These are phyloP conservation scores for Linepithema humile DNA, from an alignment of 1,140 invertebrate genomes.

Conservation along the genomic window DNA sequence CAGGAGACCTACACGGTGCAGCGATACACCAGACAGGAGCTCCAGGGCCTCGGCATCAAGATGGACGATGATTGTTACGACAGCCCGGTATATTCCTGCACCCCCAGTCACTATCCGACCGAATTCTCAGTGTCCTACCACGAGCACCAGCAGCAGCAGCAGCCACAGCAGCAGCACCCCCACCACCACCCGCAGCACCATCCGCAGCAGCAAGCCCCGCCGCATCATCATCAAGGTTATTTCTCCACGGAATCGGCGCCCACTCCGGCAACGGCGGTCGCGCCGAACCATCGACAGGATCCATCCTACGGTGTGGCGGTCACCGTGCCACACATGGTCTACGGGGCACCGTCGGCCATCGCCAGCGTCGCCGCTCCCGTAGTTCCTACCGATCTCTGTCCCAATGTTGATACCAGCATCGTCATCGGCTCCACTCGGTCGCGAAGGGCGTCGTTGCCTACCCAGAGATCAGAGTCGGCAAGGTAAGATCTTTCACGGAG, in stretches of 20 bases:
- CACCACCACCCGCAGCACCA: conserved; percentile 68
- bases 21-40: conserved; percentile 86
- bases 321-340: conserved; percentile 78
- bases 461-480: conserved; percentile 91
- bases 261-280: conserved; percentile 68
- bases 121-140: conserved; percentile 86
- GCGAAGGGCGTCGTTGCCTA: conserved; percentile 89
- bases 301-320: conserved; percentile 68
- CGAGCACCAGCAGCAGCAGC: conserved; percentile 86
- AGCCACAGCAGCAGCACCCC: conserved; percentile 80
- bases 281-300: conserved; percentile 75
- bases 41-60: conserved; percentile 87
- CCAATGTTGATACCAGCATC: conserved; percentile 85
- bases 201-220: conserved; percentile 67
- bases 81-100: conserved; percentile 82
- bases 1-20: conserved; percentile 93
- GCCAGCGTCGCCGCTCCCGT: conserved; percentile 67
- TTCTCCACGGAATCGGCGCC: conserved; percentile 75
- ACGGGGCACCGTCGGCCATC: conserved; percentile 74
- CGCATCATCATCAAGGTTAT: conserved; percentile 74
- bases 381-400: conserved; percentile 83
- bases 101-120: conserved; percentile 85
- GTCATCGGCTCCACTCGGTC: conserved; percentile 85
- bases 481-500: conserved; percentile 80
- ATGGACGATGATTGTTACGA: conserved; percentile 92